Conservation (phyloP, 2,888 invertebrate species). For the Tiliacea aurago region DNA sequence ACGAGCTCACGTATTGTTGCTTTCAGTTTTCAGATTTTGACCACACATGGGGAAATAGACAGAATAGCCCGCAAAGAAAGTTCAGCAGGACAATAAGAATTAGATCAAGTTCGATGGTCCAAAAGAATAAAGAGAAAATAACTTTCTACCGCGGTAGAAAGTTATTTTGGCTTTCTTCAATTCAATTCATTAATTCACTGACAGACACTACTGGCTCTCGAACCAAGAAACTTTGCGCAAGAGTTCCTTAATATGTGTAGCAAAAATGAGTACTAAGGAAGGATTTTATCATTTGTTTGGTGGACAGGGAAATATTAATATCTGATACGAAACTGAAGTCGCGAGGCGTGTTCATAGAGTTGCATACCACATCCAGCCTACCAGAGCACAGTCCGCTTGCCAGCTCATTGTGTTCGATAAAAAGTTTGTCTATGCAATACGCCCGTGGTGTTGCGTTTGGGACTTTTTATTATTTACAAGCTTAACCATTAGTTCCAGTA, state of each 20-base stretch:
- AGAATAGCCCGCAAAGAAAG: background rate
- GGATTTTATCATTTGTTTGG: background rate
- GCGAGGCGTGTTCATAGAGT: no score
- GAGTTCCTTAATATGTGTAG: no score
- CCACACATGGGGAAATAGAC: background rate
- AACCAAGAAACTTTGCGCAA: no score
- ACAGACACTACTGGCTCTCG: no score
- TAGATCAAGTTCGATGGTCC: background rate
- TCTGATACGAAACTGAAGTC: background rate
- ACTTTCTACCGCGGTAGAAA: background rate
- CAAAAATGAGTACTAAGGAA: no score
- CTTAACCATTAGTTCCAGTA: slow-evolving; percentile 27
- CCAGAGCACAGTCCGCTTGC: slow-evolving; percentile 26
- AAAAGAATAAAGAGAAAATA: background rate
- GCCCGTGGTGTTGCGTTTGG: slow-evolving; percentile 61
- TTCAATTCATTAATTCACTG: no score
- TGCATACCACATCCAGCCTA: slow-evolving; percentile 40
- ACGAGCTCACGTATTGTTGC: background rate
- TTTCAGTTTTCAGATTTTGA: background rate
- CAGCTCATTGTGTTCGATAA: slow-evolving; percentile 32
- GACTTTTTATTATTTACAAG: slow-evolving; percentile 40
- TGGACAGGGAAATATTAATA: no score
- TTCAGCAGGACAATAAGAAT: background rate
- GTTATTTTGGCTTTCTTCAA: no score
- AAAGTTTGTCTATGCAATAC: slow-evolving; percentile 61